phyloP scores from a whole-genome alignment of 2,797 vertebrate species.

The Pitangus sulphuratus region DNA sequence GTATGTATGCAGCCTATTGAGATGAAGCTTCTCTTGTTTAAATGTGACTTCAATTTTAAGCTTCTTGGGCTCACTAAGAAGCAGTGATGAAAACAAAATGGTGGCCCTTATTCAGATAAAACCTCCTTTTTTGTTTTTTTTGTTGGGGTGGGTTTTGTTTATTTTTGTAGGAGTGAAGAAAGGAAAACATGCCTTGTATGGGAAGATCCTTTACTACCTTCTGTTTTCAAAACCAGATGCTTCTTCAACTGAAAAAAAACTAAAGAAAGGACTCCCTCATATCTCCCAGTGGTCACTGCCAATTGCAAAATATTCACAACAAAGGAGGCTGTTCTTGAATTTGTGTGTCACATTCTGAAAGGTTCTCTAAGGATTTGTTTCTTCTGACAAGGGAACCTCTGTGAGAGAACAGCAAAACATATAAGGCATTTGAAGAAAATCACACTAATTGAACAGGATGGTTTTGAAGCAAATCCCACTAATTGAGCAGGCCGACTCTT shows the following conservation, averaged over 20 bases:
- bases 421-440: slow-evolving; percentile 31
- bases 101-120: neutral
- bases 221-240: slow-evolving; percentile 4
- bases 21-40: neutral
- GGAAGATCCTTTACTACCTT: neutral
- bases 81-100: neutral
- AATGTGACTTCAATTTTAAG: neutral
- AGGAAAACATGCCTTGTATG: neutral
- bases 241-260: neutral
- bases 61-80: neutral
- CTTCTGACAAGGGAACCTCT: neutral
- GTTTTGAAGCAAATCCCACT: slow-evolving; percentile 43
- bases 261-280: neutral
- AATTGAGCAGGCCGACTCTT: slow-evolving; percentile 2
- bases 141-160: neutral
- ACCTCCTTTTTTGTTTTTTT: neutral
- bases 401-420: neutral
- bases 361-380: neutral
- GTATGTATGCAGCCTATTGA: neutral
- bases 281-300: neutral
- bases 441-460: slow-evolving; percentile 19
- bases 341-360: neutral
- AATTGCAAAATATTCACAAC: neutral
- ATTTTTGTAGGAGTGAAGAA: neutral
- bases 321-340: slow-evolving; percentile 7